phyloP scores from a whole-genome alignment of 2,888 invertebrate species.

The Tetheella fluctuosa region DNA sequence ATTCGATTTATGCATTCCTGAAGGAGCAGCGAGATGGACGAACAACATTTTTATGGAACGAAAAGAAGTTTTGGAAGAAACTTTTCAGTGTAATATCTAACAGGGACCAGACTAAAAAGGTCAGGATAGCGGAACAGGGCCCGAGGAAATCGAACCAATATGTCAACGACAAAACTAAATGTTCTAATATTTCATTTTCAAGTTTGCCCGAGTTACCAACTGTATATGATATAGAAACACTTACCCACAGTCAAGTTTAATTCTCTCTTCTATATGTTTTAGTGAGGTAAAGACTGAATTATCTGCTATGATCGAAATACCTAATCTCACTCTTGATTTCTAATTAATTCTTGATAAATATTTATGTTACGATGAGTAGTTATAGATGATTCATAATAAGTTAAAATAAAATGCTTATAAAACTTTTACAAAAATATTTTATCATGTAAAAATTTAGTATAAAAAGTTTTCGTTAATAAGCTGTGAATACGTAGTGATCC shows the following conservation, averaged over 20 bases:
- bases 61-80: conserved; percentile 68
- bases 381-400: conserved; percentile 40
- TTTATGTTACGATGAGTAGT: conserved; percentile 25
- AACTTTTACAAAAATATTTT: conserved; percentile 63
- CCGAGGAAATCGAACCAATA: conserved; percentile 19
- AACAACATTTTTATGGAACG: conserved; percentile 67
- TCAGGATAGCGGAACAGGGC: conserved; percentile 17
- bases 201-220: conserved; percentile 54
- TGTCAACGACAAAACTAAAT: conserved; percentile 33
- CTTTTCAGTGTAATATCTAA: conserved; percentile 50
- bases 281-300: conserved; percentile 82
- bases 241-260: conserved; percentile 71
- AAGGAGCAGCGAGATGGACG: conserved; percentile 68
- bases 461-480: conserved; percentile 41
- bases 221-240: conserved; percentile 51
- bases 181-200: conserved; percentile 47
- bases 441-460: conserved; percentile 53
- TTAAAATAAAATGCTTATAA: conserved; percentile 52
- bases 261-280: conserved; percentile 56
- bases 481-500: conserved; percentile 39
- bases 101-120: conserved; percentile 28
- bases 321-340: conserved; percentile 43
- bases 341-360: conserved; percentile 31
- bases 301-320: conserved; percentile 56
- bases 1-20: conserved; percentile 74